Evolutionary conservation across 2,113 vertebrate species (phyloP), one percentile per base, ranked within the genome.

Genomic region (Carassius auratus): DNA sequence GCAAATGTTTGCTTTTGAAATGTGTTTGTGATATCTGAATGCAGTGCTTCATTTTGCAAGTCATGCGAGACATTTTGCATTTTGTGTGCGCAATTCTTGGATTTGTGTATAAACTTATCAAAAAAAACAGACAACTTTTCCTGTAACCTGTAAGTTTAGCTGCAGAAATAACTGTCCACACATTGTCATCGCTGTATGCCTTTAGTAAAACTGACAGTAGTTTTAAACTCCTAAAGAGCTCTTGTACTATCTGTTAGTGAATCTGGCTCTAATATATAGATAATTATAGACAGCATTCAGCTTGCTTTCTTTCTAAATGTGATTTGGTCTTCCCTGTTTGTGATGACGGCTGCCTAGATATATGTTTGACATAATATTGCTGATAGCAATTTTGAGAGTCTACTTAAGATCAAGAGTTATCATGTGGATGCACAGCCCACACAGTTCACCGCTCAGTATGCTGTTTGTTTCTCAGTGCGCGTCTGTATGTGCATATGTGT

Each of bases 321-420:
- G 62, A 38, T 80, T 23, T 30, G 21, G 59, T 68, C 62, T 52
- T 81, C 30, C 61, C 42, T 12, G 9, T 81, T 81, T 69, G 2
- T 69, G 10, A 81, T 69, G 17, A 81, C 33, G 5, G 9, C 15
- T 57, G 50, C 30, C 15, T 57, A 23, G 50, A 55, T 36, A 3
- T 59, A 42, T 57, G 48, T 83, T 73, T 83, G 66, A 42, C 66
- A 59, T 66, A 81, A 52, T 69, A 69, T 83, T 42, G 50, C 81
- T 59, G 48, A 83, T 73, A 52, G 48, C 81, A 73, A 15, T 74
- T 83, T 73, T 73, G 13, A 73, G 50, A 83, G 52, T 83, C 52
- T 83, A 74, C 81, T 71, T 73, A 73, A 73, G 81, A 83, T 83
- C 81, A 83, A 83, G 81, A 83, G 81, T 83, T 73, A n/a, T 83